A percentile compares a stretch with the other conserved stretches of the same genome.
Conservation (phyloP, 2,888 invertebrate species). For the Willowsia nigromaculata region DNA sequence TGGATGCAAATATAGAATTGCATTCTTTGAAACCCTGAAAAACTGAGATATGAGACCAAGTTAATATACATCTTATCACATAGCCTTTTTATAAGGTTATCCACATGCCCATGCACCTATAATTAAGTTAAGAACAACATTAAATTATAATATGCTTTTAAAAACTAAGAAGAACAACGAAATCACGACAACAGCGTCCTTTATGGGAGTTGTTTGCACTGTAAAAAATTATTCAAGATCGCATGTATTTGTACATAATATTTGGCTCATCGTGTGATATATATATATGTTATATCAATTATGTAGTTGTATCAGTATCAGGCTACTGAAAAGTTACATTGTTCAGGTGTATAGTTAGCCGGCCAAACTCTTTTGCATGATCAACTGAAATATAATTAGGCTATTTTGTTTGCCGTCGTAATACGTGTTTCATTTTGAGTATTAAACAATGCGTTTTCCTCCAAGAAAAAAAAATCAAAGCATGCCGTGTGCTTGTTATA, state of each 20-base stretch:
- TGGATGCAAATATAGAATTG: not conserved
- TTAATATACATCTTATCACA: slow-evolving; percentile 12
- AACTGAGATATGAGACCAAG: not conserved
- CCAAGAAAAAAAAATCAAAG: slow-evolving; percentile 47
- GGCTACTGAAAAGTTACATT: not conserved
- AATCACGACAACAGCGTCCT: too few species aligned
- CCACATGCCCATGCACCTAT: slow-evolving; percentile 16
- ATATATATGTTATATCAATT: too few species aligned
- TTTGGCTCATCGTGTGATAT: too few species aligned
- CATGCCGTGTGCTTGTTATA: not conserved
- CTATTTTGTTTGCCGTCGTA: not conserved
- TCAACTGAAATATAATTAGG: not conserved
- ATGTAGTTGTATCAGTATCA: not conserved
- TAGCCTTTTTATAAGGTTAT: slow-evolving; percentile 52
- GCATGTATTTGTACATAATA: not conserved
- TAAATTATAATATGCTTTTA: slow-evolving; percentile 20
- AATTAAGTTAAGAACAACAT: slow-evolving; percentile 36
- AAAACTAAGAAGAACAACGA: slow-evolving; percentile 24
- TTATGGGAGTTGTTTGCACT: slow-evolving; percentile 9
- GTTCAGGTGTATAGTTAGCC: not conserved
- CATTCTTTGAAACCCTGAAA: slow-evolving; percentile 8
- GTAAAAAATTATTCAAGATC: slow-evolving; percentile 47
- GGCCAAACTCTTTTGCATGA: slow-evolving; percentile 1
- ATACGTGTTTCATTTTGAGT: slow-evolving; percentile 29
- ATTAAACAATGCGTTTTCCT: slow-evolving; percentile 46